phyloP scores from a whole-genome alignment of 2,888 invertebrate genomes.

The Stratiomys singularior region DNA sequence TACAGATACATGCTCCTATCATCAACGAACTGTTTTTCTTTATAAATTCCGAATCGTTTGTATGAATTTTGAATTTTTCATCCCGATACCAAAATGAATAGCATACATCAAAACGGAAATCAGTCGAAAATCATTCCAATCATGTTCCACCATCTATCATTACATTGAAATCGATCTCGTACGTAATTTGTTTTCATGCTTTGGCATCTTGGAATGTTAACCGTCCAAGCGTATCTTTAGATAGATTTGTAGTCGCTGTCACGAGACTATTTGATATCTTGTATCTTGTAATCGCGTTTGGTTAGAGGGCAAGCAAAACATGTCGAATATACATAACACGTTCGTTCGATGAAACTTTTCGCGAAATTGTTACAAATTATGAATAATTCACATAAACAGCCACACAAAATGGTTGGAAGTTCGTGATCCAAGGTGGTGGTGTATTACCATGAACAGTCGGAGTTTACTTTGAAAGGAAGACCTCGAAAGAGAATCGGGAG shows the following conservation, averaged over 20 bases:
- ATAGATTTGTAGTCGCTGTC: no score
- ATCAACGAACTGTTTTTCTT: no score
- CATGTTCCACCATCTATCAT: slow-evolving; percentile 15
- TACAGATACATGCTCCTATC: no score
- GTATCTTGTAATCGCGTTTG: no score
- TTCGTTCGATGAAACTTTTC: no score
- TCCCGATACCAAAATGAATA: no score
- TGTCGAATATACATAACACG: not conserved
- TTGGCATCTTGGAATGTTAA: not conserved
- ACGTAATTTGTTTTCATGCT: not conserved
- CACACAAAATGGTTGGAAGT: not conserved
- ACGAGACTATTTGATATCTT: no score
- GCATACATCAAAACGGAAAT: no score
- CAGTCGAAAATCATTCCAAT: slow-evolving; percentile 18
- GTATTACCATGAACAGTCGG: not conserved
- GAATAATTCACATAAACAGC: slow-evolving; percentile 25
- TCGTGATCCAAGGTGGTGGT: not conserved
- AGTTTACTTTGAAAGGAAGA: not conserved
- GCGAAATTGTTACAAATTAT: slow-evolving; percentile 22
- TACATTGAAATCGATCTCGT: slow-evolving; percentile 9
- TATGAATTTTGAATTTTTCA: no score
- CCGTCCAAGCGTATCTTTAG: not conserved
- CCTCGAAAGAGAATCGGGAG: not conserved
- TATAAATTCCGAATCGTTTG: no score
- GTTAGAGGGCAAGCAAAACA: not conserved